These are phyloP conservation scores for Rhinopomastus cyanomelas DNA, from an alignment of 2,113 vertebrate genomes.

Conservation along the genomic window DNA sequence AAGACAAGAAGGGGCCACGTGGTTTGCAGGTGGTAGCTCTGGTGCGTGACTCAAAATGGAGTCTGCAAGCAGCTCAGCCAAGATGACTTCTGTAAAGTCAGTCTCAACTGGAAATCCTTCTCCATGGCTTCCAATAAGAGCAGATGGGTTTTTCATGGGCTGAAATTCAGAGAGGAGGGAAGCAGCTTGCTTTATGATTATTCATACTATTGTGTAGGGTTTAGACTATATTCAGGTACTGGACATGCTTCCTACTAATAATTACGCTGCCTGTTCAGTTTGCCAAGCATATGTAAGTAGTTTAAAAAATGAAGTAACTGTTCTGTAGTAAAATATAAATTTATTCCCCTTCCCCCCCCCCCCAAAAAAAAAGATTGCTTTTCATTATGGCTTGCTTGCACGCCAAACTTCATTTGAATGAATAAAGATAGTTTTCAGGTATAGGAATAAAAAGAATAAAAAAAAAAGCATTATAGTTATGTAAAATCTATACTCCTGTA, in stretches of 20 bases:
- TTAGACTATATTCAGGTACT: neutral
- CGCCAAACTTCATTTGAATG: constrained; percentile 66
- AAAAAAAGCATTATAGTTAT: constrained; percentile 43
- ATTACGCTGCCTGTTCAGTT: neutral
- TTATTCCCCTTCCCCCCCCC: neutral
- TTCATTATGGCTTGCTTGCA: constrained; percentile 54
- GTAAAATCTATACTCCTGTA: constrained; percentile 44
- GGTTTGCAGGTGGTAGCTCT: constrained; percentile 12
- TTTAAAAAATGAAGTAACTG: constrained; percentile 72
- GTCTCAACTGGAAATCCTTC: neutral
- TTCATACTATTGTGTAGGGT: neutral
- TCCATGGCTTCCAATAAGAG: neutral
- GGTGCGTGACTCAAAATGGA: constrained; percentile 10
- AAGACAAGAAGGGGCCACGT: fast-evolving
- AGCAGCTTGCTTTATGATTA: constrained; percentile 22
- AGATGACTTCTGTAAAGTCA: neutral
- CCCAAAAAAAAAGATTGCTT: constrained; percentile 50
- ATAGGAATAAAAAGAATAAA: constrained; percentile 18
- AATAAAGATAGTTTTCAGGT: constrained; percentile 65
- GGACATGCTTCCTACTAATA: neutral
- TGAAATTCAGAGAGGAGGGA: neutral
- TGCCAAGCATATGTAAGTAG: constrained; percentile 65
- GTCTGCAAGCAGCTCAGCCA: neutral
- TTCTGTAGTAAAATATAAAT: constrained; percentile 65
- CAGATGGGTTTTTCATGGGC: constrained; percentile 24